A percentile compares a stretch with the other conserved stretches of the same genome.
These are phyloP conservation scores for Lagopus muta DNA, from an alignment of 2,113 vertebrate genomes.

Conservation along the genomic window DNA sequence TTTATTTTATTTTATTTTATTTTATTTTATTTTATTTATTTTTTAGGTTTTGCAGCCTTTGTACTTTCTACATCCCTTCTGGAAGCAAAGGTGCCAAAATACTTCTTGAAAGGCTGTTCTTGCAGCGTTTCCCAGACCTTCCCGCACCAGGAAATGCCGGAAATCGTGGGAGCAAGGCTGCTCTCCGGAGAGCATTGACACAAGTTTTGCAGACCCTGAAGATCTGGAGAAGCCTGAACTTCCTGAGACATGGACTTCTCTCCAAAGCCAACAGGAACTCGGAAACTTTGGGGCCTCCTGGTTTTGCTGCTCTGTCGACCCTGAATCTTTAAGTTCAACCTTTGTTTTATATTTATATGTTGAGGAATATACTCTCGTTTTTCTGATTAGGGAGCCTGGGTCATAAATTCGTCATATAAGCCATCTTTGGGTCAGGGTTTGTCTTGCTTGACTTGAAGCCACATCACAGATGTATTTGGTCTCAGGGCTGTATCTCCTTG, in stretches of 20 bases:
- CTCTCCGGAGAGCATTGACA: rapidly evolving
- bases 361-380: background rate
- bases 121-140: constrained; percentile 50
- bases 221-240: constrained; percentile 39
- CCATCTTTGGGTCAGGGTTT: constrained; percentile 21
- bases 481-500: background rate
- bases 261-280: constrained; percentile 55
- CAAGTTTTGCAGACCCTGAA: constrained; percentile 36
- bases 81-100: constrained; percentile 55
- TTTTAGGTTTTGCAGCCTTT: constrained; percentile 35
- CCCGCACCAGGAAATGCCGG: background rate
- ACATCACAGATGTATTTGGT: background rate
- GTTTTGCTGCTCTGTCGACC: constrained; percentile 15
- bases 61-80: constrained; percentile 18
- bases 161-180: constrained; percentile 41
- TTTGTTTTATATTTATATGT: constrained; percentile 8
- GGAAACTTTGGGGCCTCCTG: constrained; percentile 44
- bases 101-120: background rate
- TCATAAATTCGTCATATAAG: background rate
- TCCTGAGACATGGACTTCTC: background rate
- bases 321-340: background rate
- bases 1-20: background rate
- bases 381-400: constrained; percentile 22
- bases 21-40: background rate
- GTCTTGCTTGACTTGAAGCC: constrained; percentile 28